phyloP scores from a whole-genome alignment of 2,113 vertebrate species.

The Arvicanthis niloticus region DNA sequence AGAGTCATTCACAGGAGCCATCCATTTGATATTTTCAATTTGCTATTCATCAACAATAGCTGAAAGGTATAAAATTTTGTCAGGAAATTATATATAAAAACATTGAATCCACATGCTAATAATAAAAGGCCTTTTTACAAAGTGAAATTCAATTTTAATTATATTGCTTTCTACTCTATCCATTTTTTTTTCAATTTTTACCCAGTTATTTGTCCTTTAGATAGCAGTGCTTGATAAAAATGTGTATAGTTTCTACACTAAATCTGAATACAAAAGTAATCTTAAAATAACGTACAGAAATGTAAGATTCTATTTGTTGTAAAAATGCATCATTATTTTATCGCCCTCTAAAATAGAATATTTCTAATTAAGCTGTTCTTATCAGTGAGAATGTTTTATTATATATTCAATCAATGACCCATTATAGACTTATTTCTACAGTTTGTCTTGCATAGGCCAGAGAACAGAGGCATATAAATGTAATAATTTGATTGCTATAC shows the following conservation, averaged over 20 bases:
- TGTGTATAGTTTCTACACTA: neutral
- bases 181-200: neutral
- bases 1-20: too few relatives aligned
- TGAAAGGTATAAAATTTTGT: neutral
- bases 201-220: neutral
- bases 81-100: neutral
- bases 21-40: neutral
- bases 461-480: neutral
- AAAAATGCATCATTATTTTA: neutral
- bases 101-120: neutral
- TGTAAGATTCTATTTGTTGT: neutral
- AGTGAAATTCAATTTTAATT: neutral
- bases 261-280: neutral
- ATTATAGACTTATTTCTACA: neutral
- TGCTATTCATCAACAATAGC: neutral
- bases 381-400: neutral
- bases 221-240: neutral
- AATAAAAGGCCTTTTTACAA: neutral
- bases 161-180: neutral
- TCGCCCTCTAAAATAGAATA: neutral
- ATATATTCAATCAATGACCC: neutral
- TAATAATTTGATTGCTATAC: neutral
- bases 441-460: neutral
- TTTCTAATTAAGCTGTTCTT: constrained; percentile 9
- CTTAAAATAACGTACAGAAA: neutral